Percentiles rank a stretch among this genome's conserved stretches.
Evolutionary conservation across 1,140 invertebrate species (phyloP).

Genomic region (Holcopasites calliopsidis): DNA sequence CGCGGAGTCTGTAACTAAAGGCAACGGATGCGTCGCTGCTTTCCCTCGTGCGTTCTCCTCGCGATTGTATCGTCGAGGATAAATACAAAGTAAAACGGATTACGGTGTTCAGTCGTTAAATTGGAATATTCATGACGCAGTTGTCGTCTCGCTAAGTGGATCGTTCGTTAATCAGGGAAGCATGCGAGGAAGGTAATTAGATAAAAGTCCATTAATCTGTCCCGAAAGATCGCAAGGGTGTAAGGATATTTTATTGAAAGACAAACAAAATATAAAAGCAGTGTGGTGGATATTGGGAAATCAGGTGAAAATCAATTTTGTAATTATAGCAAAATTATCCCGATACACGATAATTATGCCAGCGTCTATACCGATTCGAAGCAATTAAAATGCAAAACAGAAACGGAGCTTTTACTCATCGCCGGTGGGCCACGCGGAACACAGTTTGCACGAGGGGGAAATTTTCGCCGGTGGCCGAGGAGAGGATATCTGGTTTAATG

Average conservation of each 20-base stretch:
- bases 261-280: too few relatives aligned
- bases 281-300: too few relatives aligned
- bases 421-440: background rate
- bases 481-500: slow-evolving; percentile 39
- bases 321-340: too few relatives aligned
- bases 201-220: too few relatives aligned
- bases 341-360: too few relatives aligned
- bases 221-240: too few relatives aligned
- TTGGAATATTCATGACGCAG: too few relatives aligned
- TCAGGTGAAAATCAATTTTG: slow-evolving; percentile 41
- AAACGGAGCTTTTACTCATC: background rate
- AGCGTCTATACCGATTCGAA: slow-evolving; percentile 5
- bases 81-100: background rate
- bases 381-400: slow-evolving; percentile 47
- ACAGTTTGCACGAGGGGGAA: background rate
- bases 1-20: background rate
- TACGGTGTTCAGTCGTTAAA: background rate
- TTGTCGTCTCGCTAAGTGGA: too few relatives aligned
- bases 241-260: too few relatives aligned
- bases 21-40: background rate
- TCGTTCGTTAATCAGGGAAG: too few relatives aligned
- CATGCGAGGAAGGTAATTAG: too few relatives aligned
- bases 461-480: background rate
- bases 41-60: too few relatives aligned
- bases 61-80: background rate